Base-by-base conservation (phyloP, 2,888 invertebrate genomes). In the Melanchra persicariae region DNA sequence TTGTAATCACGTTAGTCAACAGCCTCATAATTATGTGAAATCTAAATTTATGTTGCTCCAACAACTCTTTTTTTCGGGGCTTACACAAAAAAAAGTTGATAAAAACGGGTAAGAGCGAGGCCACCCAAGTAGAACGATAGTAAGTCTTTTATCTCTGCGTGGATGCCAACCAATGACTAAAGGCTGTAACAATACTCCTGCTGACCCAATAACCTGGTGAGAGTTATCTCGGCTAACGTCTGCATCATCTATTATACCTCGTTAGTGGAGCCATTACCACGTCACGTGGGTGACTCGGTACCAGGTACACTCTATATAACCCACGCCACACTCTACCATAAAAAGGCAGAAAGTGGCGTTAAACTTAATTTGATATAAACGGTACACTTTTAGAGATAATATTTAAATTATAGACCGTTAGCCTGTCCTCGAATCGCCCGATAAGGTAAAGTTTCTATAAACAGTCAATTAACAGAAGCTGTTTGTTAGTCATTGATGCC, bases 171-270 rank as follows among this genome's bases (percentile, higher is more conserved):
- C 45, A 49, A 74, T 83, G 73, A 80, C 68, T 82, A 64, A 47
- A 73, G 15, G 45, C 66, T 69, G 47, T 65, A 77, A 69, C 59
- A 83, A 75, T 70, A 68, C 67, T 74, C 24, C 70, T 84, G 71
- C 70, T 84, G 71, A 81, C 84, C 84, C 57, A 71, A 58, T 71
- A 78, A 81, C 84, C 78, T 65, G 74, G 69, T 71, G 72, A 72
- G 68, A 81, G 74, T 71, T 73, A 82, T 78, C 70, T 73, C 81
- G 72, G 69, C 45, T 75, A 65, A 70, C 59, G 74, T 60, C 57
- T 68, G 65, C 67, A 51, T 60, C 70, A 68, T 68, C 74, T 69
- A 81, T 73, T 83, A 77, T n/a, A 67, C 66, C 71, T 77, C 69
- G 75, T 84, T 77, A 73, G 76, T 54, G 30, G 24, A 62, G 19